Evolutionary conservation across 2,888 invertebrate genomes (phyloP).

Genomic region (Ectemnius continuus): DNA sequence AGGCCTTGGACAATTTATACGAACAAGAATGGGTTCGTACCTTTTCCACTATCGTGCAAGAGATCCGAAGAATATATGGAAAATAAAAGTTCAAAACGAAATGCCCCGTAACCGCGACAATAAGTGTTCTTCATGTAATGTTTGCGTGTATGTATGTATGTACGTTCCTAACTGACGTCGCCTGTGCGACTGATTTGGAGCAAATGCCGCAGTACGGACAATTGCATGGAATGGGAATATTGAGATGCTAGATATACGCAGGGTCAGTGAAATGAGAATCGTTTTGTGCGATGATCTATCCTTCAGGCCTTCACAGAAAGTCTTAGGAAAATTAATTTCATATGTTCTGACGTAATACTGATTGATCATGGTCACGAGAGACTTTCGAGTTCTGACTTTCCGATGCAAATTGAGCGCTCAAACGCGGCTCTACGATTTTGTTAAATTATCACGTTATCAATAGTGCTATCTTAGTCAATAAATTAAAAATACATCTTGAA

Average conservation of each 20-base stretch:
- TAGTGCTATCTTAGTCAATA: constrained; percentile 2
- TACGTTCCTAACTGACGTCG: constrained; percentile 2
- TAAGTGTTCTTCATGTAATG: constrained; percentile 47
- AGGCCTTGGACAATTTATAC: constrained; percentile 59
- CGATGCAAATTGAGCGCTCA: background rate
- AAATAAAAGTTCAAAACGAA: constrained; percentile 36
- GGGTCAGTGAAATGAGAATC: background rate
- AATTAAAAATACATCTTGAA: background rate
- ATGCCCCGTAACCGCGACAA: constrained; percentile 24
- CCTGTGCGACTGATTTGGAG: constrained; percentile 25
- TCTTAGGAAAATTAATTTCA: background rate
- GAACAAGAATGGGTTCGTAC: constrained; percentile 49
- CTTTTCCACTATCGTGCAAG: constrained; percentile 35
- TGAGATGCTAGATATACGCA: background rate
- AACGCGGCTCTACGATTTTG: background rate
- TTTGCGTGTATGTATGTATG: constrained; percentile 22
- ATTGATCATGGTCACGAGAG: background rate
- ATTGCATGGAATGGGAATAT: constrained; percentile 15
- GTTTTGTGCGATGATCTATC: constrained; percentile 1
- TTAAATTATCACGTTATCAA: too few species aligned
- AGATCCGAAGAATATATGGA: constrained; percentile 41
- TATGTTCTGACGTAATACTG: background rate
- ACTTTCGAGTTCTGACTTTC: too few species aligned
- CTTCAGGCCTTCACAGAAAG: background rate
- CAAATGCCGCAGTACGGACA: constrained; percentile 40